Evolutionary conservation across 2,888 invertebrate genomes (phyloP).

Genomic region (Hirtodrosophila trivittata): DNA sequence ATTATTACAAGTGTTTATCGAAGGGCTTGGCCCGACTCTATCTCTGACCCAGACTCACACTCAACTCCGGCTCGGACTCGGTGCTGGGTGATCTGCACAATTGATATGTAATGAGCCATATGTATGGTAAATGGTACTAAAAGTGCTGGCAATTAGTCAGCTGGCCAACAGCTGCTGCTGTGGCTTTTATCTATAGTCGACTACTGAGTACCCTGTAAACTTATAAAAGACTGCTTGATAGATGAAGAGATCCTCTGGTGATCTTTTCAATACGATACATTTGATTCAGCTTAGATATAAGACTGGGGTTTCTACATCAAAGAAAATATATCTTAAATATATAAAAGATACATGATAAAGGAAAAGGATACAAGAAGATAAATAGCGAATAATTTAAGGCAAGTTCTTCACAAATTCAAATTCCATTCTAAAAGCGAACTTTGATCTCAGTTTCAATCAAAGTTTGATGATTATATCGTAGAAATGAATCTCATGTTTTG

Average conservation of each 20-base stretch:
- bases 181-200: neutral
- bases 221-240: neutral
- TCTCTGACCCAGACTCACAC: neutral
- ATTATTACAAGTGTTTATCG: constrained; percentile 73
- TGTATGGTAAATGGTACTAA: constrained; percentile 50
- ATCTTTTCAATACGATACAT: too few relatives aligned
- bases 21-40: constrained; percentile 64
- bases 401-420: neutral
- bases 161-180: constrained; percentile 26
- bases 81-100: constrained; percentile 39
- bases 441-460: too few relatives aligned
- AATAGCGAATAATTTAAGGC: too few relatives aligned
- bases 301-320: too few relatives aligned
- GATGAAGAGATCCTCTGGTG: too few relatives aligned
- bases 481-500: too few relatives aligned
- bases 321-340: too few relatives aligned
- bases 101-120: constrained; percentile 60
- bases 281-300: too few relatives aligned
- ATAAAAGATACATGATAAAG: too few relatives aligned
- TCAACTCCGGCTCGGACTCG: neutral
- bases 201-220: neutral
- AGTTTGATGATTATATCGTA: too few relatives aligned
- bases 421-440: too few relatives aligned
- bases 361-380: too few relatives aligned
- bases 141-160: constrained; percentile 68